Percentiles rank a stretch among this genome's conserved stretches.
These are phyloP conservation scores for Notolabrus celidotus DNA, from an alignment of 2,797 vertebrate species.

Conservation along the genomic window DNA sequence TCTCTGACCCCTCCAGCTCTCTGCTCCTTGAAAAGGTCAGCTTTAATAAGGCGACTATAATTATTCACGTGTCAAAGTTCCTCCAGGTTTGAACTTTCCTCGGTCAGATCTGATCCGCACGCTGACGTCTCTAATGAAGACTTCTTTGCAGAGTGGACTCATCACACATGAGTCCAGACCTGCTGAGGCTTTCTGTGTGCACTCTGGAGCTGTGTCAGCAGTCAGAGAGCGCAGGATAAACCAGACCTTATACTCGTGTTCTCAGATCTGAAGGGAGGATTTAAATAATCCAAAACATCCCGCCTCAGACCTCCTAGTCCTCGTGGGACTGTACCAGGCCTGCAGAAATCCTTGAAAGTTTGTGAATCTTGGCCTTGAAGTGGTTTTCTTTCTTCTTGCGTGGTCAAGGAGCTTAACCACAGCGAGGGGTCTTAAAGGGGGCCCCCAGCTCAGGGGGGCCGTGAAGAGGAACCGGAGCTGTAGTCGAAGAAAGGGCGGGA, in stretches of 20 bases:
- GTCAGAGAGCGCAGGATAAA: slow-evolving; percentile 8
- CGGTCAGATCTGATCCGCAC: too few species aligned
- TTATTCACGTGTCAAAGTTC: too few species aligned
- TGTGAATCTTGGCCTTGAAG: slow-evolving; percentile 13
- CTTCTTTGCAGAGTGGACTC: background rate
- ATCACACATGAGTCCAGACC: background rate
- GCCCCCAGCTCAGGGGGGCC: background rate
- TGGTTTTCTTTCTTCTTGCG: background rate
- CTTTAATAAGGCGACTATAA: too few species aligned
- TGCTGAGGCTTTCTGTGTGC: too few species aligned
- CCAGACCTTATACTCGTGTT: background rate
- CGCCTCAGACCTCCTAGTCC: background rate
- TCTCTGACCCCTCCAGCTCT: too few species aligned
- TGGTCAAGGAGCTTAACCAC: slow-evolving; percentile 7
- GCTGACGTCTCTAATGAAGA: too few species aligned
- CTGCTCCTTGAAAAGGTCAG: too few species aligned
- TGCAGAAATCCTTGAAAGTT: slow-evolving; percentile 20
- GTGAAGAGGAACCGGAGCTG: slow-evolving; percentile 6
- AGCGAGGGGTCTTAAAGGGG: background rate
- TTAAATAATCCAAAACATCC: slow-evolving; percentile 31
- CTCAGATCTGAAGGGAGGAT: slow-evolving; percentile 19
- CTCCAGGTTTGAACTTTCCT: too few species aligned
- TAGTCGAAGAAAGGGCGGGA: background rate
- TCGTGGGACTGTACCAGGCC: background rate
- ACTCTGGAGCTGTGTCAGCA: too few species aligned